Base-by-base conservation (phyloP, 1,140 invertebrate genomes). In the Cotesia typhae region DNA sequence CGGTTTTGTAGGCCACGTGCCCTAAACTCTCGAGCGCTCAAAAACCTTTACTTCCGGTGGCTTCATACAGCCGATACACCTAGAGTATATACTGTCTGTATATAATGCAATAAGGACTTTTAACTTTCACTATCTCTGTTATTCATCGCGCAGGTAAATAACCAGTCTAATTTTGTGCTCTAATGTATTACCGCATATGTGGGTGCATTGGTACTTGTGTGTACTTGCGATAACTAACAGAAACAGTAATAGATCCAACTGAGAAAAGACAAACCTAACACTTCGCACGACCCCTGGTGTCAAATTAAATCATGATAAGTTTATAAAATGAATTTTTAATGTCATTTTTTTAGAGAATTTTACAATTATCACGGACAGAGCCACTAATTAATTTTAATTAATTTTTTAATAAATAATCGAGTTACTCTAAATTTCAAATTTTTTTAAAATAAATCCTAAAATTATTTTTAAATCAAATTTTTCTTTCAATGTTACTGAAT, bases 1-100 rank as follows among this genome's bases (percentile, higher is more conserved):
- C 51, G 64, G 60, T 65, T 14, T 37, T 37, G 57, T 17, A 14
- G 60, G 55, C 5, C 59, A 60, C 68, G 59, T 53, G 59, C 37
- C 41, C 41, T 64, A 17, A 63, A 55, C 68, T 59, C 57, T 65
- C 28, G 41, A 51, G 70, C 67, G 35, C 60, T 61, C 20, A 69
- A 64, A 73, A 65, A 55, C 73, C 65, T 65, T 51, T 36, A 63
- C 52, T 68, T 68, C 67, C 67, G 67, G 28, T 59, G 20, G n/a
- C 55, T 47, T 37, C 55, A 59, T 17, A 51, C 38, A n/a, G 51
- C 41, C 3, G 14, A 9, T 52, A 55, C 9, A 53, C 41, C 55
- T 47, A 47, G 41, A 9, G 41, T 47, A 10, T 47, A 47, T 47
- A 28, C 1, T 28, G 28, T 28, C 1, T 47, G 41, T 6, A 9